Evolutionary conservation across 64 coral and sea anemone genomes (phyloP), one percentile per base, ranked within the genome.

Genomic region (Montipora efflorescens): DNA sequence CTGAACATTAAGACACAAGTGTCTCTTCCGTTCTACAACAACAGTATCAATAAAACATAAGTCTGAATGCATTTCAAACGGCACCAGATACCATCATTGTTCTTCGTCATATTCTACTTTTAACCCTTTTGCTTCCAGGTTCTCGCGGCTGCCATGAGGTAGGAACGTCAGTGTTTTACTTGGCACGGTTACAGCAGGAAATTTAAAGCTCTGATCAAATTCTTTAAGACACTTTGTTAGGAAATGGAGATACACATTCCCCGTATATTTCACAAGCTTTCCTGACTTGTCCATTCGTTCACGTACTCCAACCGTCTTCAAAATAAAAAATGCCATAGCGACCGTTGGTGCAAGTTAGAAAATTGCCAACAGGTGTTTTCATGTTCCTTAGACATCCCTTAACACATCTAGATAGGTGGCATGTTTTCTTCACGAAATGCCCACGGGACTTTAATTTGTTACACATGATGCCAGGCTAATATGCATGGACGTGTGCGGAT

Each of bases 211-310:
- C 77, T 91, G 79, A 53, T 91, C 89, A n/a, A 79, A 91, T 51
- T 91, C 89, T 53, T 82, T 91, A 36, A 91, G 78, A 48, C 89
- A 91, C 77, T 91, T 61, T 71, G 57, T 91, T 21, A 91, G 89
- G 78, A 79, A 91, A 82, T 91, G 89, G 76, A 91, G 55, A 74
- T 93, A 93, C 57, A 87, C 91, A 77, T 85, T 79, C 53, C 43
- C 80, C 28, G 67, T 28, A 55, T 92, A 92, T 55, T 84, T 92
- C 0, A 92, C 70, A 45, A 77, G 10, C 66, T 85, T 92, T 15
- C 81, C 90, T n/a, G 48, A 77, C 72, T 77, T 92, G 67, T 92
- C 70, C 90, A 2, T 57, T 57, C 53, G 3, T 64, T 85, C 90
- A 3, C 80, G 21, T 43, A 84, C 52, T 76, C 91, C 81, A 46